phyloP scores from a whole-genome alignment of 2,888 invertebrate genomes.

The Bugulina stolonifera region DNA sequence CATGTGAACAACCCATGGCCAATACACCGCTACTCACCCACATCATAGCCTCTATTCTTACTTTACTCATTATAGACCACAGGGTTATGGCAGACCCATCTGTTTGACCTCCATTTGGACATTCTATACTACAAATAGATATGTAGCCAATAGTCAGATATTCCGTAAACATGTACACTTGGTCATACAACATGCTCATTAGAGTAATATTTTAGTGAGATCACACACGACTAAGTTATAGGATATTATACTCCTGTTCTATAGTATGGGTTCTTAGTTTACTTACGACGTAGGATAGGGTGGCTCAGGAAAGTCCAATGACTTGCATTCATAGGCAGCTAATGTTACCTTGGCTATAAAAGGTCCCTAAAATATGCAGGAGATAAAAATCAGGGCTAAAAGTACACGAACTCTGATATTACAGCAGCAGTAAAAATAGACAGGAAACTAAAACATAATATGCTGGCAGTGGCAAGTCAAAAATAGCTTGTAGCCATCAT shows the following conservation, averaged over 20 bases:
- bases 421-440: too few relatives aligned
- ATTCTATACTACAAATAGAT: slow-evolving; percentile 69
- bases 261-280: too few relatives aligned
- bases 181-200: too few relatives aligned
- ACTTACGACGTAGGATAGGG: slow-evolving; percentile 96
- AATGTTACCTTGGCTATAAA: slow-evolving; percentile 96
- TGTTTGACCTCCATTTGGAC: slow-evolving; percentile 67
- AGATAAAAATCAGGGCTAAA: not conserved
- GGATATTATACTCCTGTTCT: too few relatives aligned
- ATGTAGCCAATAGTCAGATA: too few relatives aligned
- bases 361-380: slow-evolving; percentile 64
- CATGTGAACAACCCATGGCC: too few relatives aligned
- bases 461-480: too few relatives aligned
- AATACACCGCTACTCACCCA: slow-evolving; percentile 70
- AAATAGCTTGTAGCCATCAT: too few relatives aligned
- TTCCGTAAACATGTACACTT: too few relatives aligned
- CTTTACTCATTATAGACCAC: slow-evolving; percentile 87
- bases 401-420: not conserved
- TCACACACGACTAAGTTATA: too few relatives aligned
- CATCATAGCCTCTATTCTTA: slow-evolving; percentile 86
- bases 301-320: slow-evolving; percentile 89
- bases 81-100: slow-evolving; percentile 64
- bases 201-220: too few relatives aligned
- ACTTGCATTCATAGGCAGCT: slow-evolving; percentile 94
- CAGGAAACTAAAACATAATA: too few relatives aligned